Evolutionary conservation across 2,797 vertebrate species (phyloP), one percentile per base, ranked within the genome.

Genomic region (Xiphophorus birchmanni): DNA sequence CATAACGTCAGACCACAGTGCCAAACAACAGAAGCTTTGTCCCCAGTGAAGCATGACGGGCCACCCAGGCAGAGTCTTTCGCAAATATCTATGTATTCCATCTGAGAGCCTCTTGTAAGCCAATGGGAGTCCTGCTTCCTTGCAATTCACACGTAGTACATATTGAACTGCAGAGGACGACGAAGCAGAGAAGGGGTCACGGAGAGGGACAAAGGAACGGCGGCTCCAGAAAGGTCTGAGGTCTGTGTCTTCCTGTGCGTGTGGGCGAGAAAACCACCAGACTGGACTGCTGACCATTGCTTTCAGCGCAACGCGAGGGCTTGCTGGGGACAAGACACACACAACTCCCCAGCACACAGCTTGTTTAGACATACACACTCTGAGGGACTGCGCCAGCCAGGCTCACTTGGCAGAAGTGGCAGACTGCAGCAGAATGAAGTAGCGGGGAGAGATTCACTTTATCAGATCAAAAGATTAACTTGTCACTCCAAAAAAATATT

Each of bases 251-350:
- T 72, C 3, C 5, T 32, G 45, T 74, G 67, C 60, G 50, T 21
- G 76, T 32, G 47, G 75, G 56, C 56, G 15, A 50, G 15, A 74
- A 32, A 58, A 72, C 42, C 52, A 78, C 56, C 73, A 58, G 69
- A 37, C 35, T 5, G 58, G 84, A 80, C 42, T 81, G 80, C 79
- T 88, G 85, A 87, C 85, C 72, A 42, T 56, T 37, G n/a, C 79
- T 83, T 82, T 90, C 82, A 87, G 80, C 82, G 75, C 76, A 84
- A 44, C 45, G 73, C 80, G 75, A 69, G 65, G 79, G 73, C 77
- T 75, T 85, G 73, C 77, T 83, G n/a, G 83, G 77, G 85, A 86
- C 78, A 72, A 23, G 37, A 48, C 48, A 80, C n/a, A 67, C 45
- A 84, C 63, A 77, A 72, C 26, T 72, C 78, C 35, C 1, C 18